Conservation (phyloP, 2,888 invertebrate species). For the Congeria kusceri region DNA sequence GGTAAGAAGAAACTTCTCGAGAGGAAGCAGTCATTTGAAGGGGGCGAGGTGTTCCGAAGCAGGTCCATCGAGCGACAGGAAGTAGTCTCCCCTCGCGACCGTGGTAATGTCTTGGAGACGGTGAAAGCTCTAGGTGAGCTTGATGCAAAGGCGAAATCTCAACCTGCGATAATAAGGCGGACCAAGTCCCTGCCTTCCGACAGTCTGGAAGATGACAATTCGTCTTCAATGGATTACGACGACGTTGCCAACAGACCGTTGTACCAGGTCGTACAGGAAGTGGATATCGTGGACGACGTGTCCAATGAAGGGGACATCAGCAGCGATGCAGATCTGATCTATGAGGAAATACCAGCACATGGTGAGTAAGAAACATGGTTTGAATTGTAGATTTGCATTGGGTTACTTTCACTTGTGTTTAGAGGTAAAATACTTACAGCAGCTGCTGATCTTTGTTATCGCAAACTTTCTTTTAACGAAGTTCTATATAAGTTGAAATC, state of each 20-base stretch:
- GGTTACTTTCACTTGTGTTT: no score
- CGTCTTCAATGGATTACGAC: slow-evolving; percentile 51
- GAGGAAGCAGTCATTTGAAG: slow-evolving; percentile 60
- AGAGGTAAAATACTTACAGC: no score
- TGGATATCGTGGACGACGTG: slow-evolving; percentile 37
- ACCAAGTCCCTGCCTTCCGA: slow-evolving; percentile 54
- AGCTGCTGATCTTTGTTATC: no score
- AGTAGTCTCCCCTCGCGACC: slow-evolving; percentile 46
- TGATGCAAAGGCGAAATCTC: slow-evolving; percentile 55
- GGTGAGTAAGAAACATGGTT: no score
- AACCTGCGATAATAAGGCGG: slow-evolving; percentile 38
- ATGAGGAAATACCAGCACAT: slow-evolving; percentile 57
- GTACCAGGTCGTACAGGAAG: slow-evolving; percentile 35
- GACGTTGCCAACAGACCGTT: slow-evolving; percentile 38
- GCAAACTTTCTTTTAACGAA: no score
- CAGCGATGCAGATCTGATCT: slow-evolving; percentile 59
- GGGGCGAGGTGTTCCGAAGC: slow-evolving; percentile 38
- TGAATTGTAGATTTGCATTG: no score
- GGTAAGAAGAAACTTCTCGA: slow-evolving; percentile 41
- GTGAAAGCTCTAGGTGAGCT: slow-evolving; percentile 59
- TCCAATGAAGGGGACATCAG: slow-evolving; percentile 65
- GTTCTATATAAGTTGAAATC: no score
- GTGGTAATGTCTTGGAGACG: slow-evolving; percentile 48
- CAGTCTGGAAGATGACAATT: slow-evolving; percentile 44
- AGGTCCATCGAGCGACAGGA: slow-evolving; percentile 40